Base-by-base conservation (phyloP, 2,888 invertebrate genomes). In the Drosophila leonis region DNA sequence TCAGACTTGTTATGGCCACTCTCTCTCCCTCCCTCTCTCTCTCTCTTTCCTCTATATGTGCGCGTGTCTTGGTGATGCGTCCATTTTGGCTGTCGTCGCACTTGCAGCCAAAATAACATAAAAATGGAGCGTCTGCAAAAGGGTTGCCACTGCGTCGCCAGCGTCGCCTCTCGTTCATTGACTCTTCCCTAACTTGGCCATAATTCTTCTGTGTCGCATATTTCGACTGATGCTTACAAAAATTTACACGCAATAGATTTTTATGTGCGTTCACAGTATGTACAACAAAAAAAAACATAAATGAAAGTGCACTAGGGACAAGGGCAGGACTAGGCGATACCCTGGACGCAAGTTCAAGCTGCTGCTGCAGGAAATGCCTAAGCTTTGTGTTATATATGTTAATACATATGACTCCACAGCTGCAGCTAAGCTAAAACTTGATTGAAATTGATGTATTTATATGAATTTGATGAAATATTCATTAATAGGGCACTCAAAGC, bases 241-340 rank as follows among this genome's bases (percentile, higher is more conserved):
- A 82, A 80, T 91, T 90, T 90, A 88, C 91, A 91, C 90, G 84
- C 90, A 83, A 91, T 90, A 86, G 84, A 90, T 84, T 90, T 91
- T 91, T 89, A 90, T 91, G 88, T 76, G 65, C 80, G 27, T 61
- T 71, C 78, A 55, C 88, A 82, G 69, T 69, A 62, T 71, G 63
- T 67, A 41, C 76, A 61, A 56, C 46, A 46, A 24, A 64, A 61
- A 72, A 75, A 49, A 49, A 60, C 57, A 72, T 8, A 33, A 15
- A 7, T 1, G 5, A 6, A 12, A 10, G 12, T n/a, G 24, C 8
- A 9, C 7, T 24, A 18, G 6, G 12, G n/a, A 3, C 10, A 7
- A 7, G 6, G n/a, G n/a, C 7, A 4, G 2, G 2, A 27, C 37
- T 6, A n/a, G n/a, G 0, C 20, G 51, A 8, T 51, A 51, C 35